Evolutionary conservation across 37 sponge, comb jelly and placozoan species (phyloP), one percentile per base, ranked within the genome.

Genomic region (Ephydatia muelleri): DNA sequence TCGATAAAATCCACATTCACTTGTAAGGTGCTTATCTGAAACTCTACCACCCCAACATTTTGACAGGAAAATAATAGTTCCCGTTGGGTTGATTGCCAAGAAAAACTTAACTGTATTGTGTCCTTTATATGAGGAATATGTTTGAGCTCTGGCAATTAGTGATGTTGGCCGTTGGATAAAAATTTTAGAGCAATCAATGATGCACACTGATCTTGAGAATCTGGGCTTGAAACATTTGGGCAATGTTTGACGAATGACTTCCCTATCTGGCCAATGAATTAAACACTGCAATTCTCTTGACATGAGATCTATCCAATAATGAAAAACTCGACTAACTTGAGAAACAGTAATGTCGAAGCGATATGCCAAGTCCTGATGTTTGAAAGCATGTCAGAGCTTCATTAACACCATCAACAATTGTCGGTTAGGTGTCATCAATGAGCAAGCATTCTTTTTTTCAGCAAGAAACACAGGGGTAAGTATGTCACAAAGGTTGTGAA

Each of bases 141-240:
- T 88, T 37, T 82, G 82, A 30, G 82, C 66, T 35, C 82, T 88
- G 35, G 77, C 83, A 6, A 88, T 27, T 12, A 88, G 78, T 75
- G 76, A 43, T 11, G 88, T 82, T 35, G 82, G 82, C 68, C 76
- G 81, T 67, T 88, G 83, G 40, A 88, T 88, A 87, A 80, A 88
- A 11, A 82, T 13, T 68, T 82, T 82, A 82, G 82, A 88, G 67
- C 88, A 88, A 78, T 88, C 88, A 82, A 88, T 88, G 31, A 88
- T 77, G 23, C 81, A 86, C 57, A 78, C 82, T 4, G 81, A 81
- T 36, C 47, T 80, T 19, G 81, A 29, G 26, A 75, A 87, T 8
- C 64, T 57, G 9, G 76, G 68, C 49, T 76, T 70, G 33, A 88
- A 88, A 49, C 85, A 67, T n/a, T 77, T 77, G 11, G 88, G 83